These are phyloP conservation scores for Aldrovandia affinis DNA, from an alignment of 2,797 vertebrate genomes.

Conservation along the genomic window DNA sequence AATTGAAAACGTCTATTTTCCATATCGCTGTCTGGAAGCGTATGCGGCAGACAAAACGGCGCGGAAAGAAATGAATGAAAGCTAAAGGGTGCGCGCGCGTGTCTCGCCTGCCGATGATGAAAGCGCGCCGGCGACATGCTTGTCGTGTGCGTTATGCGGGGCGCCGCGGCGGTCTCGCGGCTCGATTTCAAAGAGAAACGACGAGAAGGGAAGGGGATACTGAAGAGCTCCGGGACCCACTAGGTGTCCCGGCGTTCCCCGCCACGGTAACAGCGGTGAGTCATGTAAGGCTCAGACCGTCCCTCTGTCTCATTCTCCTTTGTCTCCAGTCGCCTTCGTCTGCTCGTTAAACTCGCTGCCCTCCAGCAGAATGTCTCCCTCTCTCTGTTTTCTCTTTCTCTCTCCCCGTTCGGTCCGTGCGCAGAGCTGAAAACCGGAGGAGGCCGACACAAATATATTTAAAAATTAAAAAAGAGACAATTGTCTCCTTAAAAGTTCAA, in stretches of 20 bases:
- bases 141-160: not conserved
- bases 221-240: not conserved
- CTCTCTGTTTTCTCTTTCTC: too few relatives aligned
- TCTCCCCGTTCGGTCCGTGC: too few relatives aligned
- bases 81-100: not conserved
- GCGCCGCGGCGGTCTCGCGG: not conserved
- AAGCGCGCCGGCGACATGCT: not conserved
- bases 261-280: not conserved
- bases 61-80: not conserved
- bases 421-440: too few relatives aligned
- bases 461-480: not conserved
- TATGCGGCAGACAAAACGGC: not conserved
- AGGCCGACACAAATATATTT: too few relatives aligned
- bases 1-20: not conserved
- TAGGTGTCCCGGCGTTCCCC: not conserved
- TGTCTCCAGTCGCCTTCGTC: not conserved
- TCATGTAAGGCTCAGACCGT: not conserved
- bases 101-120: not conserved
- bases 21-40: not conserved
- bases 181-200: not conserved
- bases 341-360: not conserved
- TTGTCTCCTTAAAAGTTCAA: not conserved
- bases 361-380: too few relatives aligned
- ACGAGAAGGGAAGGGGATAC: not conserved
- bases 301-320: not conserved